phyloP scores from a whole-genome alignment of 2,113 vertebrate genomes.

The Pterocles gutturalis region DNA sequence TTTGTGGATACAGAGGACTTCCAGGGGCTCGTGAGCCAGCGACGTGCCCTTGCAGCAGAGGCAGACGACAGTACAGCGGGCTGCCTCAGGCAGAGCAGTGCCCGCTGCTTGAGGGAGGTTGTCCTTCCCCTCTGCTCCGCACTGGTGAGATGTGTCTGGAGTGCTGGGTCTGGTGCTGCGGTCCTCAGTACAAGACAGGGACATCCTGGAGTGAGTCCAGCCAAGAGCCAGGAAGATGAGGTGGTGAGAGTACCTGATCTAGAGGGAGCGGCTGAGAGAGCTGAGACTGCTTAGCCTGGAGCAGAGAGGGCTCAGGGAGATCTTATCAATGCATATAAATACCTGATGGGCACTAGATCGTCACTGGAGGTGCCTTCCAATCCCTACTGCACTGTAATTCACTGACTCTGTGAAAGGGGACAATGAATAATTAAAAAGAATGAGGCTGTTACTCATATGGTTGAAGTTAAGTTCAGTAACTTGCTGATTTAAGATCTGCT shows the following conservation, averaged over 20 bases:
- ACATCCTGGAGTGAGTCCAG: not conserved
- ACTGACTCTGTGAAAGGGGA: not conserved
- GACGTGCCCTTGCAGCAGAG: no score
- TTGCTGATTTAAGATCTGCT: not conserved
- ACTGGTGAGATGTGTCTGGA: not conserved
- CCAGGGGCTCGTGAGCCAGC: no score
- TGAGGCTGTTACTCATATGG: not conserved
- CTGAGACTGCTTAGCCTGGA: not conserved
- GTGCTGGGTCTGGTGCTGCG: no score
- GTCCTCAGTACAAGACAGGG: not conserved
- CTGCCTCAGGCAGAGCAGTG: no score
- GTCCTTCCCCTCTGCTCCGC: no score
- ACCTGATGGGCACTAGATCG: not conserved
- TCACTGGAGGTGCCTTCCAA: not conserved
- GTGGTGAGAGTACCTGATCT: not conserved
- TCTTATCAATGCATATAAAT: not conserved
- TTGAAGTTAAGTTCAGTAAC: not conserved
- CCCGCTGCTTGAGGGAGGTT: no score
- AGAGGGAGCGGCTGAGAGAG: not conserved
- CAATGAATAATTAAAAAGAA: not conserved
- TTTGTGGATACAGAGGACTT: no score
- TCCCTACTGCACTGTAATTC: not conserved
- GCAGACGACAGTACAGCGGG: no score
- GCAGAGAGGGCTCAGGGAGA: not conserved
- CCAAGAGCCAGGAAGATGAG: not conserved